Evolutionary conservation across 2,113 vertebrate genomes (phyloP).

Genomic region (Crotalus horridus): DNA sequence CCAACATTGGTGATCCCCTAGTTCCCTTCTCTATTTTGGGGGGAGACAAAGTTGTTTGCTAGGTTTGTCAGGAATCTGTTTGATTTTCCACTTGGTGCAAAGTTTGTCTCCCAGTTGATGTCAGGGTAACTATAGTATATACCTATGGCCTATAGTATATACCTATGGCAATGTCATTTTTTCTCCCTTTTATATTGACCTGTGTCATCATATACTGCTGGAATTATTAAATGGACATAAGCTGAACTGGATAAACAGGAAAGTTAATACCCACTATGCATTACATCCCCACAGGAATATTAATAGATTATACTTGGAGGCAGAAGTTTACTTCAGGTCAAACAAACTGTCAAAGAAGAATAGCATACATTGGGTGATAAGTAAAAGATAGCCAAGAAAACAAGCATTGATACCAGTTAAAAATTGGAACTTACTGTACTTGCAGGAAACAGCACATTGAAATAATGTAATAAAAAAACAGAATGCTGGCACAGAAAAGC

Average conservation of each 20-base stretch:
- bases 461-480: background rate
- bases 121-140: too few relatives aligned
- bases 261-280: background rate
- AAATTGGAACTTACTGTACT: background rate
- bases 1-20: too few relatives aligned
- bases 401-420: background rate
- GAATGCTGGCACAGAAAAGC: background rate
- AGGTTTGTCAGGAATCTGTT: too few relatives aligned
- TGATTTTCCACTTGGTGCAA: too few relatives aligned
- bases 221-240: background rate
- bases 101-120: too few relatives aligned
- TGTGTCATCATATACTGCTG: background rate
- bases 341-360: background rate
- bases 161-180: too few relatives aligned
- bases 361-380: background rate
- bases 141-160: too few relatives aligned
- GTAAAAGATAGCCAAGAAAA: background rate
- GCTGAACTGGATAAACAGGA: background rate
- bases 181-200: too few relatives aligned
- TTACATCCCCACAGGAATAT: too few relatives aligned
- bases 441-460: background rate
- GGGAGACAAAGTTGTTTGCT: too few relatives aligned
- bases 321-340: background rate
- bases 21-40: too few relatives aligned
- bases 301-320: too few relatives aligned